Evolutionary conservation across 2,113 vertebrate genomes (phyloP), one percentile per base, ranked within the genome.

Genomic region (Syrmaticus mikado): DNA sequence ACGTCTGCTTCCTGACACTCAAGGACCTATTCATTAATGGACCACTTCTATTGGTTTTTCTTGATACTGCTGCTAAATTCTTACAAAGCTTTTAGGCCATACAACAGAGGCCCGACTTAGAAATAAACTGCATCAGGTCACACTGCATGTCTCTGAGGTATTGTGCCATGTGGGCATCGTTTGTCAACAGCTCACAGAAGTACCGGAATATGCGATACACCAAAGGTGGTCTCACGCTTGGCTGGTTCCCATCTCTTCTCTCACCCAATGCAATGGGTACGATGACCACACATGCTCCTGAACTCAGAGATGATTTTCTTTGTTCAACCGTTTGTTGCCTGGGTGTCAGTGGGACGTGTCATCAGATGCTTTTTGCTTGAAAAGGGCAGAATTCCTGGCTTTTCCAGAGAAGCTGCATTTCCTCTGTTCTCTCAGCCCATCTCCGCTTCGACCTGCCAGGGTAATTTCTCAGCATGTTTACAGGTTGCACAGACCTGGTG

Each of bases 1-100:
- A 74, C 88, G 78, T 89, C 92, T 82, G 94, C 94, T 95, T 97
- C 90, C 94, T 90, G 93, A 96, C 94, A 94, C 87, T 83, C 94
- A 95, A 96, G 92, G 94, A 95, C 82, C 81, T 86, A 88, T 94
- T 97, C 93, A 95, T 92, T 96, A 92, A 95, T 87, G 64, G 88
- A 75, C 71, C 61, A 73, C 57, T 95, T 94, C 85, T 43, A 68
- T 48, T 93, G 82, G 72, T 77, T 89, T 95, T 94, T 45, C 92
- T 89, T 64, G 57, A 95, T 43, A 65, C 30, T 92, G 78, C 90
- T 94, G 73, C 94, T 93, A 58, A 89, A 92, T 43, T 94, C 75
- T 81, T 79, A 94, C 93, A 97, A 96, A 93, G 84, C 70, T 93
- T 94, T 95, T 71, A 80, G 94, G 80, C 83, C 88, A 66, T 82